Evolutionary conservation across 2,113 vertebrate species (phyloP).

Genomic region (Carollia perspicillata): DNA sequence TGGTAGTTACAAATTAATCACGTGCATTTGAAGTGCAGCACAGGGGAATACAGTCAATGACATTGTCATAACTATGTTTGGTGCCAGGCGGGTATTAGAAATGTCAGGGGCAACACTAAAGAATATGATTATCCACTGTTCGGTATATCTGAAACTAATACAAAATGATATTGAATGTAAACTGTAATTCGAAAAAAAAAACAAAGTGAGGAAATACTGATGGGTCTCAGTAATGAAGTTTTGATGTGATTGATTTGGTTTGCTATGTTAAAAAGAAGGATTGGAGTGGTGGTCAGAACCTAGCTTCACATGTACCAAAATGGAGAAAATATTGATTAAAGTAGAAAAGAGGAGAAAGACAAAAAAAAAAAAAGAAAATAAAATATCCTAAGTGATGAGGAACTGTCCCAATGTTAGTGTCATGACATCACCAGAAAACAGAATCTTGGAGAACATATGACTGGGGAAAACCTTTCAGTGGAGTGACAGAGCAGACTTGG

Average conservation of each 20-base stretch:
- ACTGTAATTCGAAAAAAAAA: not conserved
- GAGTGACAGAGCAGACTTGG: slow-evolving; percentile 6
- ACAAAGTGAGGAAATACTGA: not conserved
- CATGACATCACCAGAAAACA: not conserved
- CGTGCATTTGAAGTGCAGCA: not conserved
- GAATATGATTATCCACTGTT: not conserved
- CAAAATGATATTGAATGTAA: not conserved
- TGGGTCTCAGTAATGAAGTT: slow-evolving; percentile 8
- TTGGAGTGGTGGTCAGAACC: not conserved
- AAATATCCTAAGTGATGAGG: not conserved
- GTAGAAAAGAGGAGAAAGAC: slow-evolving; percentile 20
- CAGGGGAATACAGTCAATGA: not conserved
- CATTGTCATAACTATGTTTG: not conserved
- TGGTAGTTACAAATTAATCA: not conserved
- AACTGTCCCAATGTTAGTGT: not conserved
- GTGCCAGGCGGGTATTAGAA: not conserved
- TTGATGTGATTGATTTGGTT: slow-evolving; percentile 16
- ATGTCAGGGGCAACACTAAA: not conserved
- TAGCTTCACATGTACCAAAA: not conserved
- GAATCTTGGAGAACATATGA: not conserved
- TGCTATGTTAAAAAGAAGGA: not conserved
- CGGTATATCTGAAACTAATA: not conserved
- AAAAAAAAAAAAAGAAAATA: not conserved
- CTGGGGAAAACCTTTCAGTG: not conserved
- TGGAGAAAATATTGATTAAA: not conserved